phyloP scores from a whole-genome alignment of 2,797 vertebrate species.

The Steatocranus sp. region DNA sequence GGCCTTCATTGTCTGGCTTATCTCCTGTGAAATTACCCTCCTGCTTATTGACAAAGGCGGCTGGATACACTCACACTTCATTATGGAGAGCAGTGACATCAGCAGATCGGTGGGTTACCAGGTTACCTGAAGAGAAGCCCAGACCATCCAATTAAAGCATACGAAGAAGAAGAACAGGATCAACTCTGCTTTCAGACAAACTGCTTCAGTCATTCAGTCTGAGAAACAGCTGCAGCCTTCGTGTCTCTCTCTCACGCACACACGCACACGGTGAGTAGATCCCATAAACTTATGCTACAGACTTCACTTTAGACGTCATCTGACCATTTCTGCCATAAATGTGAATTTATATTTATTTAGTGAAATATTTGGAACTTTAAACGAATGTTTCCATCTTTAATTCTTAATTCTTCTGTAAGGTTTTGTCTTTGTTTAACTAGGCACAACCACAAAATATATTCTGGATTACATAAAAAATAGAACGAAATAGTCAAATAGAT shows the following conservation, averaged over 20 bases:
- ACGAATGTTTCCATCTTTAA: background rate
- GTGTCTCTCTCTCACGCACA: background rate
- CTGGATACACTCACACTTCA: slow-evolving; percentile 40
- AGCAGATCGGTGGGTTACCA: slow-evolving; percentile 61
- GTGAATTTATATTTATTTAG: background rate
- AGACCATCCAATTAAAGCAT: slow-evolving; percentile 59
- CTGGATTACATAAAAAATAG: background rate
- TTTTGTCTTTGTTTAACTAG: background rate
- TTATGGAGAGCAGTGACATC: slow-evolving; percentile 67
- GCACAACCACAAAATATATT: background rate
- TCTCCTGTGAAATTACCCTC: slow-evolving; percentile 33
- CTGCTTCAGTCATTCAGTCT: background rate
- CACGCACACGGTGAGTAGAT: slow-evolving; percentile 8
- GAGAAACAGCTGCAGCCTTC: background rate
- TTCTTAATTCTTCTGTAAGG: background rate
- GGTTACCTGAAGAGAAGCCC: slow-evolving; percentile 59
- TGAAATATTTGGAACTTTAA: background rate
- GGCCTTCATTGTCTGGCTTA: slow-evolving; percentile 12
- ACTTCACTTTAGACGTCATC: background rate
- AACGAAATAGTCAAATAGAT: background rate
- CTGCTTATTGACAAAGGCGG: slow-evolving; percentile 38
- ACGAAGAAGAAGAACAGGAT: background rate
- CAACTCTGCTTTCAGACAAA: slow-evolving; percentile 7
- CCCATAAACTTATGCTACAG: background rate
- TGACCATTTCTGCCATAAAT: background rate